Evolutionary conservation across 1,140 invertebrate genomes (phyloP).

Genomic region (Ostrea edulis): DNA sequence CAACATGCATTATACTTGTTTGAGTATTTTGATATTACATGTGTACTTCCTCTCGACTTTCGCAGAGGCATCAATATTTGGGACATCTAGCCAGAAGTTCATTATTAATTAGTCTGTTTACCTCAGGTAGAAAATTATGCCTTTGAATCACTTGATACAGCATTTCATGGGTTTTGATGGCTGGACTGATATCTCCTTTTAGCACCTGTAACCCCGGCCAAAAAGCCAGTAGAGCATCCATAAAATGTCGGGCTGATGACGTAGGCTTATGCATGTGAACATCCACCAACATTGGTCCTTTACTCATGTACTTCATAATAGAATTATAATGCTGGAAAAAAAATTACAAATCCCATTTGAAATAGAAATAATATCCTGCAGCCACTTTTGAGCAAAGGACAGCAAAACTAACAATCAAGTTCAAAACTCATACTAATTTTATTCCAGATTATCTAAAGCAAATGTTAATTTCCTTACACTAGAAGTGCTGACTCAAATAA

Average conservation of each 20-base stretch:
- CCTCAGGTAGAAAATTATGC: constrained; percentile 98
- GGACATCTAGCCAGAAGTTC: too few relatives aligned
- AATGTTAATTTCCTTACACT: too few relatives aligned
- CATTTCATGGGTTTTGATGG: constrained; percentile 94
- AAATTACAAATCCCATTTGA: neutral
- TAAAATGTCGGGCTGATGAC: constrained; percentile 96
- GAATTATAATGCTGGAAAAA: constrained; percentile 91
- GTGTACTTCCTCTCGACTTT: too few relatives aligned
- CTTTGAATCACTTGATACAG: constrained; percentile 96
- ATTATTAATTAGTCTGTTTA: constrained; percentile 79
- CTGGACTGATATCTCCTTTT: constrained; percentile 95
- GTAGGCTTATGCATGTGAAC: constrained; percentile 99
- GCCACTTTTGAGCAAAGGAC: too few relatives aligned
- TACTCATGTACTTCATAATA: constrained; percentile 97
- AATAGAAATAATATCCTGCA: neutral
- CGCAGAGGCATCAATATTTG: too few relatives aligned
- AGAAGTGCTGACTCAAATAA: too few relatives aligned
- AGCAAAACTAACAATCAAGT: too few relatives aligned
- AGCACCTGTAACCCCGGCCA: constrained; percentile 97
- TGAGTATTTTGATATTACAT: too few relatives aligned
- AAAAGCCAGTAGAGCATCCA: constrained; percentile 98
- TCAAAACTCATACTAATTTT: too few relatives aligned
- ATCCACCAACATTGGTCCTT: constrained; percentile 96
- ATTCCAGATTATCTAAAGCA: too few relatives aligned
- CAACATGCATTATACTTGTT: too few relatives aligned